A percentile compares a stretch with the other conserved stretches of the same genome.
Conservation (phyloP, 2,888 invertebrate species). For the Lottia scabra region DNA sequence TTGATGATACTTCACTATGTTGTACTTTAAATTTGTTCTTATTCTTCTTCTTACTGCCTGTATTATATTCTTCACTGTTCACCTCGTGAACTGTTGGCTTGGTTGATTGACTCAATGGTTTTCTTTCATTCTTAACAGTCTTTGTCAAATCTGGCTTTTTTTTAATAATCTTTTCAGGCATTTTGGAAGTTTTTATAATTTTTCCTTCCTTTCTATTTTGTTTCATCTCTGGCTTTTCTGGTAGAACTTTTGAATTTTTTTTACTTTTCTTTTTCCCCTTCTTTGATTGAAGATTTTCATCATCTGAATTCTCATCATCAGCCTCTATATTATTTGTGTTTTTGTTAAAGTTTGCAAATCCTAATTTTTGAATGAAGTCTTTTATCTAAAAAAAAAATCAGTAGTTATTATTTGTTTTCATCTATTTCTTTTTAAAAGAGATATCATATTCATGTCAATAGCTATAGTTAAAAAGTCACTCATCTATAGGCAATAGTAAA, state of each 20-base stretch:
- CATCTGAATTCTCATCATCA: constrained; percentile 16
- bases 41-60: constrained; percentile 36
- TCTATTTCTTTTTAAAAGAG: no score
- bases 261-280: constrained; percentile 21
- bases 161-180: no score
- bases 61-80: not conserved
- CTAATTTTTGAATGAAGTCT: constrained; percentile 46
- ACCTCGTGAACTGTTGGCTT: not conserved
- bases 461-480: no score
- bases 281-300: not conserved
- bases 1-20: constrained; percentile 51
- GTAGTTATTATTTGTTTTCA: no score
- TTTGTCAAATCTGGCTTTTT: no score
- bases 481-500: no score
- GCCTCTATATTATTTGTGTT: constrained; percentile 26
- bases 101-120: not conserved
- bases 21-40: constrained; percentile 56
- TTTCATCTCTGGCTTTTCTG: no score
- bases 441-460: no score
- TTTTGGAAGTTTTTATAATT: no score
- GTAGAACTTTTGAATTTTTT: constrained; percentile 8
- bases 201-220: no score
- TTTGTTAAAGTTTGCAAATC: constrained; percentile 36
- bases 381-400: constrained; percentile 38
- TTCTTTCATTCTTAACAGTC: no score